A percentile compares a stretch with the other conserved stretches of the same genome.
Evolutionary conservation across 2,888 invertebrate genomes (phyloP).

Genomic region (Rotaria magnacalcarata): DNA sequence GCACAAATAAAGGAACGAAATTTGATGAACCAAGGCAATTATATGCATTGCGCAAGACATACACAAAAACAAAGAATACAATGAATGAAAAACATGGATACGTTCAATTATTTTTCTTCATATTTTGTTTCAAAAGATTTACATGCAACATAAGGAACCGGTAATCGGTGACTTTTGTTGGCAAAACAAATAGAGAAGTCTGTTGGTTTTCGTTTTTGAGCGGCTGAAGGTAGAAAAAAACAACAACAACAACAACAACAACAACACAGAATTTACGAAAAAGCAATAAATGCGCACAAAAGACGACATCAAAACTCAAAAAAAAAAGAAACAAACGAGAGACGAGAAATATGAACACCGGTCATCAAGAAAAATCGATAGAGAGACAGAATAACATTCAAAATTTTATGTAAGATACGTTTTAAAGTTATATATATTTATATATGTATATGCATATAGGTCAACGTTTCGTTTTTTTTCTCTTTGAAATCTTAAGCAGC

Average conservation of each 20-base stretch:
- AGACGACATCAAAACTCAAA: background rate
- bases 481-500: background rate
- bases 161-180: slow-evolving; percentile 18
- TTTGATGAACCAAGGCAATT: background rate
- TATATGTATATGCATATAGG: background rate
- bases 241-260: no score
- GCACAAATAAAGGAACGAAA: background rate
- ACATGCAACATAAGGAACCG: background rate
- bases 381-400: background rate
- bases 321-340: background rate
- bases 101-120: background rate
- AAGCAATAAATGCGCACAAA: background rate
- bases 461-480: background rate
- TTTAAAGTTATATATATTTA: background rate
- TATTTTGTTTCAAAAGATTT: background rate
- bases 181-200: background rate
- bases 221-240: background rate
- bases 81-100: background rate
- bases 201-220: background rate
- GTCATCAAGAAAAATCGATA: background rate
- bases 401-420: background rate
- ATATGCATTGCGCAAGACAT: background rate
- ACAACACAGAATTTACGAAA: background rate
- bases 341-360: slow-evolving; percentile 33
- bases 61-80: background rate